These are phyloP conservation scores for Stegodyphus dumicola DNA, from an alignment of 1,140 invertebrate species.

Conservation along the genomic window DNA sequence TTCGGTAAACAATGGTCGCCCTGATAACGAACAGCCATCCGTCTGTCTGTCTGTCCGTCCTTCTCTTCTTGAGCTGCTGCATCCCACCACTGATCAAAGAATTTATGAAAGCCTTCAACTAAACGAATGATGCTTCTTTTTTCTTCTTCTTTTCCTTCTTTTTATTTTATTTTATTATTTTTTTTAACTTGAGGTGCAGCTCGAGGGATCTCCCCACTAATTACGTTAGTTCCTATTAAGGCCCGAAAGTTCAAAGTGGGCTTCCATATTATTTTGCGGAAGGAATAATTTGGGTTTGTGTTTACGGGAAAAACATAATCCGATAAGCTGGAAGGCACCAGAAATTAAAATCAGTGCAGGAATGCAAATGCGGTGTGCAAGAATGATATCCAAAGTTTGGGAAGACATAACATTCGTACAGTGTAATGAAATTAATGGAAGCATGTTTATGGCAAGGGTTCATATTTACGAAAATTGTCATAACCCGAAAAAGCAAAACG, in stretches of 20 bases:
- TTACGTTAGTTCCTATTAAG: slow-evolving; percentile 58
- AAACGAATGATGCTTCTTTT: slow-evolving; percentile 49
- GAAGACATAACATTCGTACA: too few species aligned
- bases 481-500: too few species aligned
- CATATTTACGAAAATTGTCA: too few species aligned
- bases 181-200: slow-evolving; percentile 7
- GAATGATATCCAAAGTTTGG: too few species aligned
- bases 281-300: background rate
- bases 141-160: slow-evolving; percentile 25
- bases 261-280: background rate
- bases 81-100: slow-evolving; percentile 46
- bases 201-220: slow-evolving; percentile 34
- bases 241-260: slow-evolving; percentile 33
- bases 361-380: too few species aligned
- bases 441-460: too few species aligned
- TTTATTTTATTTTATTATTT: slow-evolving; percentile 38
- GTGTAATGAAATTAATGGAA: too few species aligned
- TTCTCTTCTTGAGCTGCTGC: background rate
- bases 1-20: slow-evolving; percentile 57
- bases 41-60: slow-evolving; percentile 27
- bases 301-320: too few species aligned
- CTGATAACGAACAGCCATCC: slow-evolving; percentile 58
- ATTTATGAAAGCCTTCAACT: slow-evolving; percentile 61
- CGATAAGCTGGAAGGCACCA: too few species aligned
- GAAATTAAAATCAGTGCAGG: too few species aligned